Evolutionary conservation across 1,140 invertebrate genomes (phyloP).

Genomic region (Meloidogyne floridensis): DNA sequence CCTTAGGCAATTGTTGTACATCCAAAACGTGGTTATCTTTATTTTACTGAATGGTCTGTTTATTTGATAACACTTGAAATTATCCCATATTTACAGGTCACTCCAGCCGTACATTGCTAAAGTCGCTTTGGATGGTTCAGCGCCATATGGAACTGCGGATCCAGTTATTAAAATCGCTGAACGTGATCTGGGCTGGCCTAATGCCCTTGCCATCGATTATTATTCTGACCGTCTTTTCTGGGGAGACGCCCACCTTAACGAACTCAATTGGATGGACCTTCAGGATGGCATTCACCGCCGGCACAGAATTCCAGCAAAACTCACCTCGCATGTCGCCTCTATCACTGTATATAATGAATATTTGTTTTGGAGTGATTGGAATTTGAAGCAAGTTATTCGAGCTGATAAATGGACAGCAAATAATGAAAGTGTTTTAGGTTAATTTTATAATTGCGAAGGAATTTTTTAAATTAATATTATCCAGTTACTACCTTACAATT

Average conservation of each 20-base stretch:
- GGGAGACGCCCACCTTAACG: conserved; percentile 97
- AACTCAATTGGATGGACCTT: conserved; percentile 80
- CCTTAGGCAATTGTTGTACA: conserved; percentile 83
- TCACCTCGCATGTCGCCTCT: conserved; percentile 90
- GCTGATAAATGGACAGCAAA: conserved; percentile 84
- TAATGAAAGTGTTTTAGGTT: conserved; percentile 66
- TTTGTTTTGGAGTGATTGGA: conserved; percentile 98
- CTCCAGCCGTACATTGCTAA: conserved; percentile 93
- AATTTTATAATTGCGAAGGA: not conserved
- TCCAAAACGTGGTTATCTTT: conserved; percentile 88
- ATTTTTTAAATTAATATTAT: conserved; percentile 69
- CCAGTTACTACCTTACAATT: conserved; percentile 88
- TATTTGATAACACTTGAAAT: not conserved
- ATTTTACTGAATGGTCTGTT: conserved; percentile 75
- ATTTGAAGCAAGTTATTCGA: conserved; percentile 76
- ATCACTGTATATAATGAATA: conserved; percentile 88
- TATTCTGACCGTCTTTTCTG: conserved; percentile 88
- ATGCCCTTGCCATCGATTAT: conserved; percentile 93
- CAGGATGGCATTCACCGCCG: conserved; percentile 77
- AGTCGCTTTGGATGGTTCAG: conserved; percentile 92
- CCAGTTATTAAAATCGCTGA: conserved; percentile 73
- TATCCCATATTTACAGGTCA: conserved; percentile 30
- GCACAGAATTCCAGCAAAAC: conserved; percentile 70
- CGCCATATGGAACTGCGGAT: conserved; percentile 80
- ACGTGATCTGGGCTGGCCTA: conserved; percentile 94